Evolutionary conservation across 2,113 vertebrate genomes (phyloP), one percentile per base, ranked within the genome.

Genomic region (Tachysurus vachellii): DNA sequence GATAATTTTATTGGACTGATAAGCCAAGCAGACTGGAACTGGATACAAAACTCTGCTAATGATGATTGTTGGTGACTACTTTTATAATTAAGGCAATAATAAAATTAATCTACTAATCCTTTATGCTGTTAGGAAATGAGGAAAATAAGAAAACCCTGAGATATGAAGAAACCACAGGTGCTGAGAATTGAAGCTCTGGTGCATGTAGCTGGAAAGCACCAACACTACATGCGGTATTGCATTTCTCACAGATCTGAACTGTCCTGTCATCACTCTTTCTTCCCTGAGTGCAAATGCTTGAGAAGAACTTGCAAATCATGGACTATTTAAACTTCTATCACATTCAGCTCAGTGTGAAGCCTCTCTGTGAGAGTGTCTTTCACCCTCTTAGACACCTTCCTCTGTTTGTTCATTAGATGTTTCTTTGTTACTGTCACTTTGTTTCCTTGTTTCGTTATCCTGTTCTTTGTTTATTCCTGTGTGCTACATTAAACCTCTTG

Each of bases 281-380:
- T 14, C 64, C n/a, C n/a, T 68, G n/a, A 68, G 11, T 68, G 28
- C 4, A 31, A 68, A 68, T 31, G 53, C 0, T 12, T 28, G 23
- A 36, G 36, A 36, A 36, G 75, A 77, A 28, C 12, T 28, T 54
- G 47, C 28, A 9, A 54, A 17, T 14, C 47, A 54, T 17, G 17
- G 28, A 53, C 14, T 77, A 54, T 54, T 28, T 53, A 77, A 54
- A 28, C 75, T 54, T 1, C 13, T 28, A 0, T 77, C 75, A 77
- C 75, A 28, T 77, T 17, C 47, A 44, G 71, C 71, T 75, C 19
- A 77, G 75, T n/a, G 47, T n/a, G 75, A 77, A 54, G 47, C 75
- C 75, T 53, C 54, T 13, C 75, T 77, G 75, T 17, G 50, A 77
- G n/a, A 7, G 0, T 28, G 75, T 77, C 50, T 77, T 54, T 54